Conservation (phyloP, 2,888 invertebrate genomes). For the Epistrophe grossulariae region DNA sequence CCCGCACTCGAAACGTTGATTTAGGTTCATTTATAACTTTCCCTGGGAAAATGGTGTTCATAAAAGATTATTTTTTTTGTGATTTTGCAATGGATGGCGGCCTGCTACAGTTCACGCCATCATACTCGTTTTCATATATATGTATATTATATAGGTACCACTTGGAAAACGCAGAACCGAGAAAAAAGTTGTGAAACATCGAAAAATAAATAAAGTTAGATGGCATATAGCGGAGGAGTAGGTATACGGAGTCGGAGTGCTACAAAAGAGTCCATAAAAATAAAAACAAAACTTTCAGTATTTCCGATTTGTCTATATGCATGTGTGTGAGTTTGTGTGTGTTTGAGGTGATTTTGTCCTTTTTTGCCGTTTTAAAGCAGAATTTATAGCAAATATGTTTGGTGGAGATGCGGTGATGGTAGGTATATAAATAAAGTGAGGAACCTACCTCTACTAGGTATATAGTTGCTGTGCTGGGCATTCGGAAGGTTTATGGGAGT, state of each 20-base stretch:
- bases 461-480: slow-evolving; percentile 6
- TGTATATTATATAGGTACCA: too few species aligned
- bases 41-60: slow-evolving; percentile 48
- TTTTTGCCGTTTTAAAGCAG: slow-evolving; percentile 26
- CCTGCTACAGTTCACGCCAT: slow-evolving; percentile 3
- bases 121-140: not conserved
- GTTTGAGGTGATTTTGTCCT: slow-evolving; percentile 39
- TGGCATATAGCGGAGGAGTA: slow-evolving; percentile 27
- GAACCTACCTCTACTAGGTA: not conserved
- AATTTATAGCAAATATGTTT: slow-evolving; percentile 61
- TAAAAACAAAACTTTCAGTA: slow-evolving; percentile 44
- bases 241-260: not conserved
- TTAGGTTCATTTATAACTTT: slow-evolving; percentile 73
- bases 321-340: slow-evolving; percentile 3
- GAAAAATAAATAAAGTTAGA: slow-evolving; percentile 55
- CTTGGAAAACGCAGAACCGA: slow-evolving; percentile 10
- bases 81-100: slow-evolving; percentile 50
- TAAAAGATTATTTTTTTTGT: slow-evolving; percentile 35
- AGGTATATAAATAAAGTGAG: slow-evolving; percentile 1
- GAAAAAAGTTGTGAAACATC: slow-evolving; percentile 57
- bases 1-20: slow-evolving; percentile 45
- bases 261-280: slow-evolving; percentile 55
- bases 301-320: slow-evolving; percentile 37
- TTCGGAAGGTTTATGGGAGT: slow-evolving; percentile 33
- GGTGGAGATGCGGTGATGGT: not conserved